These are phyloP conservation scores for Sycophila texana DNA, from an alignment of 2,888 invertebrate genomes.

Conservation along the genomic window DNA sequence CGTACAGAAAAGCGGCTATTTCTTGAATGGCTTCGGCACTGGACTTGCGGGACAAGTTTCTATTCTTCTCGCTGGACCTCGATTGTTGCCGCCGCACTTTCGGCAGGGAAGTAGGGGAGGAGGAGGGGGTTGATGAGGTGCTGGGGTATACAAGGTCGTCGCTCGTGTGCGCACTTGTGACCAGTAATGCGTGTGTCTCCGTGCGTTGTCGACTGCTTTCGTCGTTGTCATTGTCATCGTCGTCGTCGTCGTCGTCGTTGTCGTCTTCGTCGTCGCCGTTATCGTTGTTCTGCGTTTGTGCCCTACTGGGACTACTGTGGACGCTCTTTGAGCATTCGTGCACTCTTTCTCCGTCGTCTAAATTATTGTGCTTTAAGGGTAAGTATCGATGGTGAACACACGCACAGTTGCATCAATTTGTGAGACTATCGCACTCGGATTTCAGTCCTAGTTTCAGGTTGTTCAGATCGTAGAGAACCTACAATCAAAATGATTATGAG, in stretches of 20 bases:
- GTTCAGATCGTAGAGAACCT: conserved; percentile 80
- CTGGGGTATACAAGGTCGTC: neutral
- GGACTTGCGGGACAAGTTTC: neutral
- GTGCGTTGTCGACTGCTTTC: conserved; percentile 59
- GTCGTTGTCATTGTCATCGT: conserved; percentile 57
- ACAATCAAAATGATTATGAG: conserved; percentile 33
- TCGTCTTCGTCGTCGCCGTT: neutral
- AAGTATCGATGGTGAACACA: conserved; percentile 69
- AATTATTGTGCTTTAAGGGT: conserved; percentile 54
- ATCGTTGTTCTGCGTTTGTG: conserved; percentile 50
- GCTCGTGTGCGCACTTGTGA: neutral
- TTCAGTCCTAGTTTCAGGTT: conserved; percentile 71
- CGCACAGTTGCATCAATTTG: conserved; percentile 73
- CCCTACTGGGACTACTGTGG: conserved; percentile 15
- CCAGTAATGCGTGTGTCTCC: conserved; percentile 71
- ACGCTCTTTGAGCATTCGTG: conserved; percentile 24
- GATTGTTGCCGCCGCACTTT: neutral
- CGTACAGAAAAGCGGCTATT: neutral
- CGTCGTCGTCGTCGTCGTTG: too few species aligned
- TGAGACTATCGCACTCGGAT: conserved; percentile 25
- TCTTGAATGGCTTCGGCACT: neutral
- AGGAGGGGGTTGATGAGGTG: neutral
- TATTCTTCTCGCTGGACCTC: conserved; percentile 2
- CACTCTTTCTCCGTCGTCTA: conserved; percentile 43
- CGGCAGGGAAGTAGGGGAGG: conserved; percentile 1